Conservation (phyloP, 2,113 vertebrate genomes). For the Octodon degus region DNA sequence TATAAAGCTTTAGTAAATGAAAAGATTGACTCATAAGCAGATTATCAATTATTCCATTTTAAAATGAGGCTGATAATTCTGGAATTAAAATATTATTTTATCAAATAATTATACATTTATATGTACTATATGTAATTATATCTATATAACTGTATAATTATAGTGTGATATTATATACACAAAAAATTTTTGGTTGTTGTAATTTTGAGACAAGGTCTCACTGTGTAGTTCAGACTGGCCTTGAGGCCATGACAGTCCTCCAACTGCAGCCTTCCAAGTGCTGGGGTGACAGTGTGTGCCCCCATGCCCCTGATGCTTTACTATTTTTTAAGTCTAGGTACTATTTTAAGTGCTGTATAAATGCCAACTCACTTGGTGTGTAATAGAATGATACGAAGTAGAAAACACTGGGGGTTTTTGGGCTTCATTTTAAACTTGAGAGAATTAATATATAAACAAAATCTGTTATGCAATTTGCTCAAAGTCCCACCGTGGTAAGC, state of each 20-base stretch:
- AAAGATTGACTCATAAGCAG: not conserved
- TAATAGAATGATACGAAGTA: not conserved
- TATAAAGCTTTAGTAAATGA: not conserved
- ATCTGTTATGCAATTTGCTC: not conserved
- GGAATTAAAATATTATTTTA: not conserved
- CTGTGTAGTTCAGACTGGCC: not conserved
- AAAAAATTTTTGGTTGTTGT: not conserved
- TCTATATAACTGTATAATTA: not conserved
- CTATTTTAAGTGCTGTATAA: not conserved
- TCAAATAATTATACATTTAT: not conserved
- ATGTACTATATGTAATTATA: not conserved
- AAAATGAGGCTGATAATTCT: not conserved
- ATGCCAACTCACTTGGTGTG: not conserved
- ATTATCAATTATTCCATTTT: not conserved
- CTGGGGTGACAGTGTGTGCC: not conserved
- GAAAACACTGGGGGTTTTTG: not conserved
- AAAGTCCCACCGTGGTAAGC: not conserved
- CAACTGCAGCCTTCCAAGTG: not conserved
- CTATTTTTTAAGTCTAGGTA: not conserved
- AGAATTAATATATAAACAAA: not conserved
- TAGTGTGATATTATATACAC: not conserved
- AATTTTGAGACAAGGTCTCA: not conserved
- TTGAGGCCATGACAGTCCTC: not conserved
- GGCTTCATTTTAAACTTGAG: conserved; percentile 16
- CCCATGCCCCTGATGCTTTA: not conserved